Conservation (phyloP, 2,888 invertebrate species). For the Malthinus seriepunctatus region DNA sequence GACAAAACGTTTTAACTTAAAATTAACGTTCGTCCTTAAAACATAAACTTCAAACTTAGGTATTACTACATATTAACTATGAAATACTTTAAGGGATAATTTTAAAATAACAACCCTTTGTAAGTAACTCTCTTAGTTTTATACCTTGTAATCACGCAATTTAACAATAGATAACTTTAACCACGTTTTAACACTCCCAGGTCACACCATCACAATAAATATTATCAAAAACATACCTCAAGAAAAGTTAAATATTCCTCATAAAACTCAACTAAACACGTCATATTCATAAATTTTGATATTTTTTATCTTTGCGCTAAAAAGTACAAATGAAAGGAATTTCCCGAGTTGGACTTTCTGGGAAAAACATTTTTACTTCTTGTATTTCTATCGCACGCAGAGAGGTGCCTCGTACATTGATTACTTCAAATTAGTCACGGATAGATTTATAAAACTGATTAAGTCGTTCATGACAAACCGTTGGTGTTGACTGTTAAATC, state of each 20-base stretch:
- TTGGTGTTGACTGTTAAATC: slow-evolving; percentile 15
- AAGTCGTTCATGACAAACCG: slow-evolving; percentile 22
- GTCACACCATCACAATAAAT: slow-evolving; percentile 41
- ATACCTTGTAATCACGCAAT: slow-evolving; percentile 43
- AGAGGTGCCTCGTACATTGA: slow-evolving; percentile 16
- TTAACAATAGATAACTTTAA: slow-evolving; percentile 42
- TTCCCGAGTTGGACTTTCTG: too few relatives aligned
- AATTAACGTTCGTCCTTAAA: not conserved
- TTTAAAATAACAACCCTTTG: slow-evolving; percentile 19
- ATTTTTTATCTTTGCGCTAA: too few relatives aligned
- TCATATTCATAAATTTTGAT: too few relatives aligned
- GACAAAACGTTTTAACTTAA: not conserved
- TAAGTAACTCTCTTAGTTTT: slow-evolving; percentile 32
- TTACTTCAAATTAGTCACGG: slow-evolving; percentile 16
- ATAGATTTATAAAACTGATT: slow-evolving; percentile 10
- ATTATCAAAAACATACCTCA: slow-evolving; percentile 28
- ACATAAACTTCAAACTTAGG: too few relatives aligned
- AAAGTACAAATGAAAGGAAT: too few relatives aligned
- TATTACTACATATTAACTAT: too few relatives aligned
- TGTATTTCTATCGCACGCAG: slow-evolving; percentile 10
- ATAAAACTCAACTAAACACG: too few relatives aligned
- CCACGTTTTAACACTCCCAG: slow-evolving; percentile 41
- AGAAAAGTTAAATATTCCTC: too few relatives aligned
- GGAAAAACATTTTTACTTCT: slow-evolving; percentile 1
- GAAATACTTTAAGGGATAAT: too few relatives aligned